Base-by-base conservation (phyloP, 2,113 vertebrate species). In the Salvelinus fontinalis region DNA sequence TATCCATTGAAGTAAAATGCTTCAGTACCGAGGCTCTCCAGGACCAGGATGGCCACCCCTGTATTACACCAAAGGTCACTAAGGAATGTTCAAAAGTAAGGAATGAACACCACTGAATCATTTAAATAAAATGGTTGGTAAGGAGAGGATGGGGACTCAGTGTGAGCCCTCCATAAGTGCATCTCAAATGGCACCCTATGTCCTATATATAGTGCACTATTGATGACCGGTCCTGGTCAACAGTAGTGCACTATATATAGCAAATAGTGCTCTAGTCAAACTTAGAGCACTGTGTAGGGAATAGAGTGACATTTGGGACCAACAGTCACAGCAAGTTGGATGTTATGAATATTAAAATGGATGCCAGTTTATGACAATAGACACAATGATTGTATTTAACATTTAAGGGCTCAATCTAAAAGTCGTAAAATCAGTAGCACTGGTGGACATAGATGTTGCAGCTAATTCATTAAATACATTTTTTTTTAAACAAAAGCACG, bases 1-100 rank as follows among this genome's bases (percentile, higher is more conserved):
- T 14, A 20, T 20, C 67, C 24, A 70, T 66, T 74, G 8, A 67
- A 80, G 69, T 20, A 20, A 71, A 49, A 29, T 8, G 5, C 49
- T 8, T 11, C 26, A 7, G 9, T 27, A 8, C 22, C 1, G 26
- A 57, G 26, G 49, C 51, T 31, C 70, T 71, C 3, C 54, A 8
- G 9, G 51, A 29, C 51, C 26, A 29, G 16, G 34, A 22, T 64
- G 71, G 27, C 3, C 27, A 34, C 31, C n/a, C 39, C 44, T 59
- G 77, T 81, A 59, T 67, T 13, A 49, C 16, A 34, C 20, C 76
- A 59, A 77, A 39, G 65, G n/a, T 73, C 2, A 59, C 57, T 68
- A 24, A 72, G 87, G 90, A 93, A 93, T 83, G 83, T 54, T 75
- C 77, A 2, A 49, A 82, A 78, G 71, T 26, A 57, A 81, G 75